These are phyloP conservation scores for Encarsia formosa DNA, from an alignment of 2,888 invertebrate genomes.

Conservation along the genomic window DNA sequence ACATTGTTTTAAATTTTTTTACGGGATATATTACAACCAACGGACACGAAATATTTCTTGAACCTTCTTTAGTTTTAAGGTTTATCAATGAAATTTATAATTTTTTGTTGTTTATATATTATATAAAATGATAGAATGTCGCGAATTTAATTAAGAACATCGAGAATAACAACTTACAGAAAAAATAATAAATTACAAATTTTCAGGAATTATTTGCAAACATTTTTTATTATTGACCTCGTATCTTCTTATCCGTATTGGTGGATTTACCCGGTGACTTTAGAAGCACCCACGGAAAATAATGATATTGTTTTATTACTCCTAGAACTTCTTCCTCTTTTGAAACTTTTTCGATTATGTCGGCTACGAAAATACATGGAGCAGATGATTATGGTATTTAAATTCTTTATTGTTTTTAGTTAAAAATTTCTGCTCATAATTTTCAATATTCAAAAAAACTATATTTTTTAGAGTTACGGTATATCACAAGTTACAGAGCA, in stretches of 20 bases:
- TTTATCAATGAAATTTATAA: constrained; percentile 26
- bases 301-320: constrained; percentile 33
- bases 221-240: constrained; percentile 44
- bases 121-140: too few species aligned
- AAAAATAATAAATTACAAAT: not conserved
- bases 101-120: not conserved
- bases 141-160: too few species aligned
- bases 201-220: constrained; percentile 43
- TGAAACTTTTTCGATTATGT: constrained; percentile 36
- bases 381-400: constrained; percentile 34
- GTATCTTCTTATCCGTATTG: constrained; percentile 42
- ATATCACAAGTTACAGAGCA: constrained; percentile 31
- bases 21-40: constrained; percentile 40
- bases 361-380: constrained; percentile 36
- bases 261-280: constrained; percentile 32
- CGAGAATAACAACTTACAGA: too few species aligned
- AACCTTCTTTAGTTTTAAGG: constrained; percentile 35
- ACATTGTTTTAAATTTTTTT: constrained; percentile 43
- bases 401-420: not conserved
- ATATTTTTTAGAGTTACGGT: constrained; percentile 31
- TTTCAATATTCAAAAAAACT: constrained; percentile 1
- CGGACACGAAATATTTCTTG: constrained; percentile 37
- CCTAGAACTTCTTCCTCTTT: constrained; percentile 36
- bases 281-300: constrained; percentile 26
- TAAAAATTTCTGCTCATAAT: not conserved